These are phyloP conservation scores for Cheilosia scutellata DNA, from an alignment of 2,888 invertebrate genomes.

Conservation along the genomic window DNA sequence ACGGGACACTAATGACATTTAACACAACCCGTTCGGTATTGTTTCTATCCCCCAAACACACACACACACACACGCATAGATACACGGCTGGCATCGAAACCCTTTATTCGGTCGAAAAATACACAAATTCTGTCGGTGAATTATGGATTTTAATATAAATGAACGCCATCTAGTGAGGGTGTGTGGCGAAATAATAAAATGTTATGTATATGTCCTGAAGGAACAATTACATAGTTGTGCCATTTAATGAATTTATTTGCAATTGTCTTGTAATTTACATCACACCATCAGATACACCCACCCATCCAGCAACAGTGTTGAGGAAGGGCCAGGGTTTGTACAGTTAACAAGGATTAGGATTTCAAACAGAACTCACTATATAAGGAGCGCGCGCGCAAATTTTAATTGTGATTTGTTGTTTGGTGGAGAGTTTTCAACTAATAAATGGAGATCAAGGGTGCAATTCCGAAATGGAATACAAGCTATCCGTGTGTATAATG, in stretches of 20 bases:
- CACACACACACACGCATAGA: neutral
- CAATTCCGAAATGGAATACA: slow-evolving; percentile 43
- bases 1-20: slow-evolving; percentile 68
- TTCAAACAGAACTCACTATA: neutral
- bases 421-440: slow-evolving; percentile 44
- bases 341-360: slow-evolving; percentile 8
- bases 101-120: slow-evolving; percentile 48
- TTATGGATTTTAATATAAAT: slow-evolving; percentile 70
- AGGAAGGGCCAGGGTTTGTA: neutral
- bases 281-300: slow-evolving; percentile 14
- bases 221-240: slow-evolving; percentile 74
- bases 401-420: slow-evolving; percentile 71
- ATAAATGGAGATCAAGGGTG: slow-evolving; percentile 68
- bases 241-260: slow-evolving; percentile 75
- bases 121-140: slow-evolving; percentile 62
- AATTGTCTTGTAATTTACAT: slow-evolving; percentile 71
- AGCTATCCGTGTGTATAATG: slow-evolving; percentile 25
- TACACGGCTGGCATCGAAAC: neutral
- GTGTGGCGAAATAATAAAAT: slow-evolving; percentile 65
- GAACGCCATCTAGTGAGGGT: slow-evolving; percentile 69
- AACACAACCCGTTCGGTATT: slow-evolving; percentile 53
- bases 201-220: slow-evolving; percentile 73
- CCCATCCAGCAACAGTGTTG: neutral
- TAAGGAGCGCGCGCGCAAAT: slow-evolving; percentile 39
- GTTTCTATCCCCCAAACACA: slow-evolving; percentile 11